These are phyloP conservation scores for Strix occidentalis DNA, from an alignment of 2,797 vertebrate genomes.

Conservation along the genomic window DNA sequence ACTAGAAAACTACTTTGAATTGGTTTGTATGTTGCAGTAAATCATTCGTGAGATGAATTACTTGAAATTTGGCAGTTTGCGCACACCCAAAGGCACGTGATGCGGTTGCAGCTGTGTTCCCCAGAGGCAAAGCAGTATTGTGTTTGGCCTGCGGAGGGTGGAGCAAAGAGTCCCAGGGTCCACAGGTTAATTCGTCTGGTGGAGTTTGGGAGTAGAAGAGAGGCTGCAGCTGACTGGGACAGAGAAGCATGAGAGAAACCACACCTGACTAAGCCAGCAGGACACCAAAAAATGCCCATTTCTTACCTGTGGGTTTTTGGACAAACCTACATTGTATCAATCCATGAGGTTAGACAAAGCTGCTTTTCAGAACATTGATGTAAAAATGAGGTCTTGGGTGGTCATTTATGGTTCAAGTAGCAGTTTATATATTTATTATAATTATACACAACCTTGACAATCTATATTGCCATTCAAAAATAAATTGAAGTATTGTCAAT, in stretches of 20 bases:
- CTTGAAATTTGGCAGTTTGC: background rate
- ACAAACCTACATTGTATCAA: background rate
- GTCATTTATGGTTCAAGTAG: conserved; percentile 55
- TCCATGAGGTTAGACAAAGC: background rate
- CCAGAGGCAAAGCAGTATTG: background rate
- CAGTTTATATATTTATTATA: conserved; percentile 69
- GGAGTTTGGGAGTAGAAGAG: background rate
- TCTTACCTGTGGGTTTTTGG: background rate
- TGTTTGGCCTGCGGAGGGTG: background rate
- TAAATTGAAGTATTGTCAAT: conserved; percentile 56
- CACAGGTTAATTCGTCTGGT: fast-evolving
- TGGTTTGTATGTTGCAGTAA: background rate
- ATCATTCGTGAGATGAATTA: fast-evolving
- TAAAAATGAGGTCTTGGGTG: conserved; percentile 46
- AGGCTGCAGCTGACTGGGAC: background rate
- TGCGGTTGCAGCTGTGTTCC: background rate
- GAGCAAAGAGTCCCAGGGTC: fast-evolving
- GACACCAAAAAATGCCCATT: background rate
- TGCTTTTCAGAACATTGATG: background rate
- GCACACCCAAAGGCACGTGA: background rate
- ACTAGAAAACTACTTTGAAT: background rate
- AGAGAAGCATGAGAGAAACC: background rate
- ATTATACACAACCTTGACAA: conserved; percentile 67
- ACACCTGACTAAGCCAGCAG: too few relatives aligned
- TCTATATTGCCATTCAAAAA: conserved; percentile 67